Percentiles rank a stretch among this genome's conserved stretches.
Evolutionary conservation across 1,140 invertebrate species (phyloP).

Genomic region (Solenopsis invicta): DNA sequence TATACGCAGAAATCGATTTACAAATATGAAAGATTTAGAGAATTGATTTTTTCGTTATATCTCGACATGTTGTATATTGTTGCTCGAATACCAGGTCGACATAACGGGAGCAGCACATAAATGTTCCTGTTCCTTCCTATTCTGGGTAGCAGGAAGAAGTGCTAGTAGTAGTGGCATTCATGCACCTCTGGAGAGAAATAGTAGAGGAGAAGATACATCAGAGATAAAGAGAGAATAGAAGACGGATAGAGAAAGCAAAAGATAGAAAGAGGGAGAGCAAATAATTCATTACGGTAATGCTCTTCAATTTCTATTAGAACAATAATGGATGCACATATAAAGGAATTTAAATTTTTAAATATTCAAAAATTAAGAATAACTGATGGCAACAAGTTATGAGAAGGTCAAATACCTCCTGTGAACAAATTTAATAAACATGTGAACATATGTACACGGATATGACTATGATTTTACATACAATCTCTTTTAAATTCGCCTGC

Average conservation of each 20-base stretch:
- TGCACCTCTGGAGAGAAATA: conserved; percentile 11
- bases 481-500: not conserved
- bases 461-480: conserved; percentile 35
- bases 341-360: not conserved
- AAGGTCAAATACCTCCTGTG: not conserved
- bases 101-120: conserved; percentile 51
- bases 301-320: not conserved
- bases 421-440: not conserved
- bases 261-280: not conserved
- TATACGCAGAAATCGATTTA: not conserved
- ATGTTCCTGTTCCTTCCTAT: conserved; percentile 57
- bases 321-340: not conserved
- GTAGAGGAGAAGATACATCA: conserved; percentile 13
- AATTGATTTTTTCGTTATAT: conserved; percentile 17
- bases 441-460: not conserved
- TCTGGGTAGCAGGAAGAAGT: conserved; percentile 38
- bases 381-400: not conserved
- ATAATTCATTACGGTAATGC: conserved; percentile 6
- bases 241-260: not conserved
- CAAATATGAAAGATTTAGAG: conserved; percentile 15
- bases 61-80: conserved; percentile 25
- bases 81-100: conserved; percentile 54
- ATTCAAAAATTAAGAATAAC: not conserved
- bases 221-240: conserved; percentile 28
- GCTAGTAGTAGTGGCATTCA: conserved; percentile 27